Conservation (phyloP, 64 coral and sea anemone genomes). For the Actinia equina region DNA sequence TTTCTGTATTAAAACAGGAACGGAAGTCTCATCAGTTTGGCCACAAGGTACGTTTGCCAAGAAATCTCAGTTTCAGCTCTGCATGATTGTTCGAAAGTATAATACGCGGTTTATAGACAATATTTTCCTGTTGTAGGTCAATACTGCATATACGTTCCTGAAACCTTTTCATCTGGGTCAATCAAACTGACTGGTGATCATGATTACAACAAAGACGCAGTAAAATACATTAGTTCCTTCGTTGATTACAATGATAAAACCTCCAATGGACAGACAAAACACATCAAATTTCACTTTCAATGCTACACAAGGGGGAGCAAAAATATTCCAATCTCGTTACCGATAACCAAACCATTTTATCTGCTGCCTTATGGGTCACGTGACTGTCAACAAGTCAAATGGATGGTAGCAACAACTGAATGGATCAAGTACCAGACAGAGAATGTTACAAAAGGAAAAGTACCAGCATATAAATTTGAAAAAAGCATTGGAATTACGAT, state of each 20-base stretch:
- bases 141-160: no score
- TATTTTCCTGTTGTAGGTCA: no score
- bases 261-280: no score
- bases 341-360: slow-evolving; percentile 14
- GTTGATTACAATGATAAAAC: neutral
- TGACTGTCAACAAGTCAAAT: slow-evolving; percentile 26
- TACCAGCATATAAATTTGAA: neutral
- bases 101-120: no score
- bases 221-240: neutral
- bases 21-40: no score
- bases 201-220: neutral
- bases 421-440: slow-evolving; percentile 22
- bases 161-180: neutral
- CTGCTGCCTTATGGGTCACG: slow-evolving; percentile 20
- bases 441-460: neutral
- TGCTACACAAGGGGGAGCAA: neutral
- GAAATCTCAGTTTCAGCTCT: no score
- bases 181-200: neutral
- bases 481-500: neutral
- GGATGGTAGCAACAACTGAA: slow-evolving; percentile 20
- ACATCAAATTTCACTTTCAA: neutral
- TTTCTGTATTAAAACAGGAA: neutral
- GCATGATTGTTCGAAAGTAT: no score
- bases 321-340: neutral
- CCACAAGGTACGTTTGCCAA: no score